Evolutionary conservation across 2,113 vertebrate species (phyloP), one percentile per base, ranked within the genome.

Genomic region (Anolis sagrei): DNA sequence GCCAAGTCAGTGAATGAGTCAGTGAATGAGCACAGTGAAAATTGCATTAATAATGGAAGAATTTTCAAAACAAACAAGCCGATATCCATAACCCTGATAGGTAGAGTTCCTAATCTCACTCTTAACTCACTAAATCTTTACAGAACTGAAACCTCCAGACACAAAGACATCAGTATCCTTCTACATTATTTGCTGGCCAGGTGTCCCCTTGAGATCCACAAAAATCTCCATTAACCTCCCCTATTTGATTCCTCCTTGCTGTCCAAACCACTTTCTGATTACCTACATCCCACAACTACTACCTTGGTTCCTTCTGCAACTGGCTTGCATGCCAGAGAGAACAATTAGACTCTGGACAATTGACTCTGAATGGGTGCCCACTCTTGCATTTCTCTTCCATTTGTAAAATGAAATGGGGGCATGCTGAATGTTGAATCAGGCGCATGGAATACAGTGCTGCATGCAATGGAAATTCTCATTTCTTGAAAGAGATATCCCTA

Each of bases 41-140:
- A 86, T 89, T 83, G 86, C 89, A 81, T 87, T 90, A 49, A 89
- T 85, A 87, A 86, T 49, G 70, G 23, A 83, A 10, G 54, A 82
- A 78, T 84, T 94, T 94, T 88, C 51, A 82, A 76, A 86, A 34
- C 29, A 3, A 58, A 73, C 75, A 79, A 88, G 32, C 48, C 14
- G 83, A 48, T 1, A 88, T 86, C 78, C 90, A 44, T 39, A 58
- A n/a, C 16, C 69, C 5, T 19, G 23, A 75, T 25, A 23, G 39
- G 58, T 48, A 48, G 58, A 48, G 18, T 83, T 61, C 34, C 27
- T 76, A 58, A 58, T 58, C 54, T 14, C 16, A 25, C 16, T 7
- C 1, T 34, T 75, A 16, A 5, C 23, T 44, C 2, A 13, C 4
- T 19, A 44, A 76, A 76, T 25, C 29, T 64, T 76, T 10, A 23